Evolutionary conservation across 2,888 invertebrate genomes (phyloP).

Genomic region (Xestia sexstrigata): DNA sequence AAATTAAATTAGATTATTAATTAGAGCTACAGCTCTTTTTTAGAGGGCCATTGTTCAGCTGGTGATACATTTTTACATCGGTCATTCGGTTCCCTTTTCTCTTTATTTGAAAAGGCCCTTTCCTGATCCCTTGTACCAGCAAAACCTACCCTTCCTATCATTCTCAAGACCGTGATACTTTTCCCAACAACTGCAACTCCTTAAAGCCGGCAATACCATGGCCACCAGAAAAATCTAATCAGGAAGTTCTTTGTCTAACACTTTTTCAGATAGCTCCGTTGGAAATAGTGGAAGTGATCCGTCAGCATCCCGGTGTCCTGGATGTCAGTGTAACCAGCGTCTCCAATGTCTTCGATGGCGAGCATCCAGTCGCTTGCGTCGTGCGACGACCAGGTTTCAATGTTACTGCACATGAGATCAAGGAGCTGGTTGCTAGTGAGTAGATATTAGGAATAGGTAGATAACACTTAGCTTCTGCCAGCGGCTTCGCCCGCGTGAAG

Average conservation of each 20-base stretch:
- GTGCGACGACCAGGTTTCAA: constrained; percentile 66
- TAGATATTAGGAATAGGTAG: constrained; percentile 19
- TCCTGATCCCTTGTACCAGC: too few species aligned
- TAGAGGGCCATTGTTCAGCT: too few species aligned
- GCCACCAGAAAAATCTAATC: not conserved
- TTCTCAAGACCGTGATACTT: not conserved
- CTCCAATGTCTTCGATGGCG: constrained; percentile 74
- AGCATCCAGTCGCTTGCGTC: constrained; percentile 79
- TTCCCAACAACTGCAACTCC: too few species aligned
- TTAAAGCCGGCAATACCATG: not conserved
- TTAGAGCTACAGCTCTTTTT: not conserved
- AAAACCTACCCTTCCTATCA: not conserved
- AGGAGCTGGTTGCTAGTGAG: constrained; percentile 79
- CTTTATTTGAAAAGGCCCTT: not conserved
- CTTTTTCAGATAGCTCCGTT: constrained; percentile 76
- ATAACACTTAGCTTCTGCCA: too few species aligned
- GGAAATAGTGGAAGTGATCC: constrained; percentile 82
- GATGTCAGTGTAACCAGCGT: constrained; percentile 82
- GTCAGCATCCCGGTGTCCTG: constrained; percentile 73
- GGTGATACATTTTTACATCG: too few species aligned
- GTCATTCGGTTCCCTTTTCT: not conserved
- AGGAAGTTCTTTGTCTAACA: not conserved
- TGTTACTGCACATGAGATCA: constrained; percentile 79
- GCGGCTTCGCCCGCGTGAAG: too few species aligned
- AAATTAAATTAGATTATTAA: not conserved